Evolutionary conservation across 2,888 invertebrate species (phyloP), one percentile per base, ranked within the genome.

Genomic region (Plutella xylostella): DNA sequence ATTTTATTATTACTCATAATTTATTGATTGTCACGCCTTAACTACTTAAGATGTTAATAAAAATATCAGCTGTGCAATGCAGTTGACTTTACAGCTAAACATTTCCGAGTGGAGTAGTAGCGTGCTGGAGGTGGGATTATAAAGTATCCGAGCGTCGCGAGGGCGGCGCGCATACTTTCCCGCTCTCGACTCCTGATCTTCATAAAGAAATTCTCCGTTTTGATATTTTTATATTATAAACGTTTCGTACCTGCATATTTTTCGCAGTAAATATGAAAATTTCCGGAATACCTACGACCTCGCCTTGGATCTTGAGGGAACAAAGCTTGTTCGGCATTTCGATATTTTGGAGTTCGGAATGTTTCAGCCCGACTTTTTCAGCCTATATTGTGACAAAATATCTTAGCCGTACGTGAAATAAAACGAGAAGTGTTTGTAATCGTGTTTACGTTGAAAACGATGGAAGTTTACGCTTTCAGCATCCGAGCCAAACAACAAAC

Each of bases 201-300:
- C 83, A 85, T 84, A 84, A 78, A 78, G 73, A 80, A 84, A 82
- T 85, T 84, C 84, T 76, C 76, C 78, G 72, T 83, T 83, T 83
- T 84, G 80, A 84, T 85, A 83, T 83, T 60, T 57, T 83, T 83
- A 82, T 84, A 83, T 80, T 76, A 70, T 82, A 72, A 82, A 78
- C 75, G 72, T 77, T 75, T 72, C 71, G 72, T 84, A 85, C 85
- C 85, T 85, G 85, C 84, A 85, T 84, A 84, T 83, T 84, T 84
- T 72, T 76, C 72, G 72, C 79, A 74, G 79, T 84, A 85, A 83
- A 84, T 85, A 85, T 85, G 85, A 85, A 84, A 83, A 85, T 85
- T 74, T 78, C 73, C 65, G 67, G 73, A 79, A 83, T 83, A 73
- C 76, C 75, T 72, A 65, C 71, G 68, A 73, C 67, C 72, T 68